These are phyloP conservation scores for Lamprotornis superbus DNA, from an alignment of 2,113 vertebrate genomes.

Conservation along the genomic window DNA sequence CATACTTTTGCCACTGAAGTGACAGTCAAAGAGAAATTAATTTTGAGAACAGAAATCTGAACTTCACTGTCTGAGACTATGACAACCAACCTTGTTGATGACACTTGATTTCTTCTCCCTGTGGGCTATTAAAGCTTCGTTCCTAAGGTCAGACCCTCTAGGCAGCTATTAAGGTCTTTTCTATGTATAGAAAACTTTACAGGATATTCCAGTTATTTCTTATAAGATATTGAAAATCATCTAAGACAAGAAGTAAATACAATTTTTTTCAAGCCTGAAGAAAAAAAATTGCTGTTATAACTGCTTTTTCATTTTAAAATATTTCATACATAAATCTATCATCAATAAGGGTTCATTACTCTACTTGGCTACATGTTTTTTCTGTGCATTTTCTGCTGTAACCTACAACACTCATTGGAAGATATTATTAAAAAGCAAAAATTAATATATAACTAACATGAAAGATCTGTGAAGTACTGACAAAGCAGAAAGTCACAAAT, in stretches of 20 bases:
- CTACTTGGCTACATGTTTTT: background rate
- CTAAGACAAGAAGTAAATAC: background rate
- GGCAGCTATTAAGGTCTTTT: background rate
- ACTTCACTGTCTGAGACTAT: background rate
- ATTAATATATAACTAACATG: background rate
- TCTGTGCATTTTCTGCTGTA: background rate
- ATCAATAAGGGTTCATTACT: background rate
- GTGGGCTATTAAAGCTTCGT: background rate
- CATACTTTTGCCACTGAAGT: background rate
- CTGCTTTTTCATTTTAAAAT: background rate
- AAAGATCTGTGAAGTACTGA: background rate
- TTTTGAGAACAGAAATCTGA: background rate
- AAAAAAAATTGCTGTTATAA: background rate
- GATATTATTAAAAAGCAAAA: background rate
- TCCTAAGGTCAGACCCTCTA: background rate
- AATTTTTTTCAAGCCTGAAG: background rate
- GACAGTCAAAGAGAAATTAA: background rate
- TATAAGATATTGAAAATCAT: background rate
- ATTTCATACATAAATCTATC: background rate
- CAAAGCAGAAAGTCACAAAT: background rate
- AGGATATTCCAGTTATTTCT: background rate
- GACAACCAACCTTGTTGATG: background rate
- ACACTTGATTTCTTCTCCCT: background rate
- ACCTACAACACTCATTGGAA: background rate
- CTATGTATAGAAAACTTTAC: background rate